Base-by-base conservation (phyloP, 2,113 vertebrate genomes). In the Amphiprion ocellaris region DNA sequence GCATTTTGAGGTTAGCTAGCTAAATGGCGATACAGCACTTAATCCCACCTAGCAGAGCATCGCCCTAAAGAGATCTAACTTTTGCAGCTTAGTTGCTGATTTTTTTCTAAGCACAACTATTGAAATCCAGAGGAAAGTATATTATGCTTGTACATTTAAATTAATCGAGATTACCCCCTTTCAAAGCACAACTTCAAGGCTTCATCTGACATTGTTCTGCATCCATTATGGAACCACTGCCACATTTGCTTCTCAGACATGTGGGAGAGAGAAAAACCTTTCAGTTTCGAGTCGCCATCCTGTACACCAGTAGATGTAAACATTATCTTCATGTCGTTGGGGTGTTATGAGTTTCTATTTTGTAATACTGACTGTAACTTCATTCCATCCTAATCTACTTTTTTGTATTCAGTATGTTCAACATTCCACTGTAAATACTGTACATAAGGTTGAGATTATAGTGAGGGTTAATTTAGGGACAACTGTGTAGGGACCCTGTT, bases 341-440 rank as follows among this genome's bases (percentile, higher is more conserved):
- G 86, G 66, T 89, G 74, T 78, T 76, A 77, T 86, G 58, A 83
- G 75, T 91, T 91, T 82, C 78, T 74, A 63, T 89, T 86, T 92
- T 90, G 75, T 87, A 92, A 90, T 86, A 90, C 83, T 79, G 69
- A 90, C 70, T 82, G 78, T 88, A 88, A 81, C 84, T 90, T 81
- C 88, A 93, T 94, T 94, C 85, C 92, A 92, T 91, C 86, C 89
- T 87, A 79, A 86, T 92, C 85, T 89, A 69, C 81, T 81, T 91
- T 92, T 92, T 93, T 92, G 83, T 92, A 92, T 88, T 87, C 79
- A 59, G 84, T 92, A 74, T 91, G 86, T 90, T 90, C 74, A 79
- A 93, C 92, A 91, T 94, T 94, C 89, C 89, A 89, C 83, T 95
- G 94, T 95, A 95, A 94, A 95, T 95, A 94, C 47, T 94, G 92